Evolutionary conservation across 2,797 vertebrate genomes (phyloP).

Genomic region (Centropyge bicolor): DNA sequence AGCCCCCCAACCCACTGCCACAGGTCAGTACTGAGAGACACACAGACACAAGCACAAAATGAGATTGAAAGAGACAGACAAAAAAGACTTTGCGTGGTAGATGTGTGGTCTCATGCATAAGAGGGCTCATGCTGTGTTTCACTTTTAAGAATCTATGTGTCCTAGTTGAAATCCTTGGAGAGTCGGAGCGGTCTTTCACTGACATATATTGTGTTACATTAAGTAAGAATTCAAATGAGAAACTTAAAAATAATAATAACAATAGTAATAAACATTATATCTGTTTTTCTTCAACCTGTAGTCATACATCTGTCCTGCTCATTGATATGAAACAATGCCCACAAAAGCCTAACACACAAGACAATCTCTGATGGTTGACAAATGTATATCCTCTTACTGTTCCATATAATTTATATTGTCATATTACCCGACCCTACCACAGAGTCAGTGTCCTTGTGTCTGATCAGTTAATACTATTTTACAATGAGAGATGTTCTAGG

Average conservation of each 20-base stretch:
- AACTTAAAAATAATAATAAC: not conserved
- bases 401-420: not conserved
- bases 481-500: not conserved
- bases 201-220: too few relatives aligned
- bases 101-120: constrained; percentile 49
- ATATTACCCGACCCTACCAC: not conserved
- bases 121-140: not conserved
- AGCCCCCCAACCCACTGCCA: constrained; percentile 92
- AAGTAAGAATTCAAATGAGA: not conserved
- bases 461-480: not conserved
- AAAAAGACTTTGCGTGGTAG: not conserved
- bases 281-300: constrained; percentile 1
- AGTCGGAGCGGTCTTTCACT: not conserved
- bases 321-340: not conserved
- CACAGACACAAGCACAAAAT: not conserved
- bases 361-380: not conserved
- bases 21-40: constrained; percentile 88
- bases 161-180: not conserved
- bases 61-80: not conserved
- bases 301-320: not conserved
- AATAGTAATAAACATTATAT: not conserved
- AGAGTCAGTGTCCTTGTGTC: not conserved
- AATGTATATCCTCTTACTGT: not conserved
- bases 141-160: not conserved
- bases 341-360: not conserved